Evolutionary conservation across 2,888 invertebrate genomes (phyloP).

Genomic region (Euplagia quadripunctaria): DNA sequence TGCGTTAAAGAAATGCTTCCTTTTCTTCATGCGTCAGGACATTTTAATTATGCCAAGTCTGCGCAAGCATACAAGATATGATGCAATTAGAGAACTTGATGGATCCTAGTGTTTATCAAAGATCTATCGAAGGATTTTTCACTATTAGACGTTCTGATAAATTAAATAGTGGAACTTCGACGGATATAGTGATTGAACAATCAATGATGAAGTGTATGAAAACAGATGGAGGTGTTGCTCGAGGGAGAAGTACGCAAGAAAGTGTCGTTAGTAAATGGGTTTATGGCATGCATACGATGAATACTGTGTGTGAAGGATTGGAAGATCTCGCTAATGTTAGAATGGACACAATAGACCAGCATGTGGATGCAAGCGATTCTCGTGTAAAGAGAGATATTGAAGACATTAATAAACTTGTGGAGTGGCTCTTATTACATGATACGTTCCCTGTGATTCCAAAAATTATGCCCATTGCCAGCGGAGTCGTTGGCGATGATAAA

Average conservation of each 20-base stretch:
- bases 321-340: slow-evolving; percentile 53
- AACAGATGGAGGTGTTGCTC: slow-evolving; percentile 68
- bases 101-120: slow-evolving; percentile 41
- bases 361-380: slow-evolving; percentile 58
- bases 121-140: slow-evolving; percentile 56
- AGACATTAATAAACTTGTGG: background rate
- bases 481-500: slow-evolving; percentile 47
- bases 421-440: slow-evolving; percentile 10
- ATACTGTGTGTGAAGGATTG: slow-evolving; percentile 48
- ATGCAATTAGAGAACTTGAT: slow-evolving; percentile 50
- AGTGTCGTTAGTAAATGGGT: slow-evolving; percentile 47
- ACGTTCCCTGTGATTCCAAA: slow-evolving; percentile 24
- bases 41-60: slow-evolving; percentile 49
- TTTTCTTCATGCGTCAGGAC: slow-evolving; percentile 54
- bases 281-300: slow-evolving; percentile 13
- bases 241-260: slow-evolving; percentile 66
- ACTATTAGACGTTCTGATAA: slow-evolving; percentile 56
- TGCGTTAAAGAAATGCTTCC: slow-evolving; percentile 64
- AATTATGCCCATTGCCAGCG: slow-evolving; percentile 45
- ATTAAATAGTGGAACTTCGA: slow-evolving; percentile 65
- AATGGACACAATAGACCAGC: slow-evolving; percentile 52
- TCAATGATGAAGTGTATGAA: slow-evolving; percentile 63
- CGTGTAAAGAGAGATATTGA: slow-evolving; percentile 21
- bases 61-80: slow-evolving; percentile 57
- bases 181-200: slow-evolving; percentile 65